Evolutionary conservation across 2,113 vertebrate genomes (phyloP).

Genomic region (Oreochromis aureus): DNA sequence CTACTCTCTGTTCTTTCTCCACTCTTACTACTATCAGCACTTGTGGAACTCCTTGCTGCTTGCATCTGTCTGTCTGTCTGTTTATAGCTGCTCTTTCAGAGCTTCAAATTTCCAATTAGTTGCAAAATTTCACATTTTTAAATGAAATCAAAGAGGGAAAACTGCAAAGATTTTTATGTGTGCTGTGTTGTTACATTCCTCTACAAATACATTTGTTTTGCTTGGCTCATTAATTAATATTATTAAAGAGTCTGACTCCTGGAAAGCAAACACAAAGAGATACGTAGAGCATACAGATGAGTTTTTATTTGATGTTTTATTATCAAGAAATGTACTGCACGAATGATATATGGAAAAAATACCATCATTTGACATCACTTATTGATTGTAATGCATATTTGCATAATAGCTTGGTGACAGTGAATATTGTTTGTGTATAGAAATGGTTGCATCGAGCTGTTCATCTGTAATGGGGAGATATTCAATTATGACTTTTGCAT

Average conservation of each 20-base stretch:
- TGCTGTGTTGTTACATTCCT: background rate
- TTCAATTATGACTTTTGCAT: background rate
- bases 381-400: background rate
- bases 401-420: background rate
- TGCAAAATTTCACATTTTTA: background rate
- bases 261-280: background rate
- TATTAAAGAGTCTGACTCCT: background rate
- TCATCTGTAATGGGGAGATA: background rate
- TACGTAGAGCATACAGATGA: accelerated
- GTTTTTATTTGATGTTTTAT: background rate
- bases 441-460: background rate
- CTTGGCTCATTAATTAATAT: background rate
- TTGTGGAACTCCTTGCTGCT: background rate
- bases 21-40: background rate
- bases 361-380: too few relatives aligned
- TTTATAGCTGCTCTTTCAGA: background rate
- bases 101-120: background rate
- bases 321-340: background rate
- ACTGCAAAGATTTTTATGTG: background rate
- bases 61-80: background rate
- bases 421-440: background rate
- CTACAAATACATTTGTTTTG: background rate
- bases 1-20: background rate
- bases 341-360: background rate
- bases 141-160: background rate